Evolutionary conservation across 2,888 invertebrate species (phyloP).

Genomic region (Pyrochroa serraticornis): DNA sequence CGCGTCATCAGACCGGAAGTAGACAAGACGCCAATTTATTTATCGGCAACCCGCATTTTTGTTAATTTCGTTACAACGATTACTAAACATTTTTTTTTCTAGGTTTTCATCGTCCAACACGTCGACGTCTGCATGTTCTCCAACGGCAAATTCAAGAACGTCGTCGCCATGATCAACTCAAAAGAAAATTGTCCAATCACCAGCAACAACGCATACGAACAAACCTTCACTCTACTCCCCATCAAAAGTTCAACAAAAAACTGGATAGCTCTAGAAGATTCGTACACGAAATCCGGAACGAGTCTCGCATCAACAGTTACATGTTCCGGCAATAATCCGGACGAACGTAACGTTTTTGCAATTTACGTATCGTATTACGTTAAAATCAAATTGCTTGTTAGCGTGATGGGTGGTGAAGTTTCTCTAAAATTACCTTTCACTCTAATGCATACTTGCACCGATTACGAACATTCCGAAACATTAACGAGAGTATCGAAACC

Average conservation of each 20-base stretch:
- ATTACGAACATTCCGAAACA: slow-evolving; percentile 65
- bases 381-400: slow-evolving; percentile 81
- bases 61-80: neutral
- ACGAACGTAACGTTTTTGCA: slow-evolving; percentile 85
- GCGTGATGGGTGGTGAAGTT: slow-evolving; percentile 81
- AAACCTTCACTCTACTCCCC: slow-evolving; percentile 72
- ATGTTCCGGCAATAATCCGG: slow-evolving; percentile 61
- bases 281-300: slow-evolving; percentile 71
- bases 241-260: slow-evolving; percentile 83
- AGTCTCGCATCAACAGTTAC: slow-evolving; percentile 65
- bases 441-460: slow-evolving; percentile 74
- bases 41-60: neutral
- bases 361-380: slow-evolving; percentile 92
- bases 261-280: slow-evolving; percentile 90
- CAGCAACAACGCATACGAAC: slow-evolving; percentile 68
- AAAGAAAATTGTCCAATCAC: slow-evolving; percentile 70
- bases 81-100: slow-evolving; percentile 36
- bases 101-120: slow-evolving; percentile 87
- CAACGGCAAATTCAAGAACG: slow-evolving; percentile 91
- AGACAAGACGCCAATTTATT: no score
- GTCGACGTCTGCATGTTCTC: slow-evolving; percentile 96
- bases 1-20: no score
- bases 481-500: slow-evolving; percentile 57
- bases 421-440: slow-evolving; percentile 82
- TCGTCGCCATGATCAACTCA: slow-evolving; percentile 74